Percentiles rank a stretch among this genome's conserved stretches.
Conservation (phyloP, 64 coral and sea anemone genomes). For the Montipora sp. region DNA sequence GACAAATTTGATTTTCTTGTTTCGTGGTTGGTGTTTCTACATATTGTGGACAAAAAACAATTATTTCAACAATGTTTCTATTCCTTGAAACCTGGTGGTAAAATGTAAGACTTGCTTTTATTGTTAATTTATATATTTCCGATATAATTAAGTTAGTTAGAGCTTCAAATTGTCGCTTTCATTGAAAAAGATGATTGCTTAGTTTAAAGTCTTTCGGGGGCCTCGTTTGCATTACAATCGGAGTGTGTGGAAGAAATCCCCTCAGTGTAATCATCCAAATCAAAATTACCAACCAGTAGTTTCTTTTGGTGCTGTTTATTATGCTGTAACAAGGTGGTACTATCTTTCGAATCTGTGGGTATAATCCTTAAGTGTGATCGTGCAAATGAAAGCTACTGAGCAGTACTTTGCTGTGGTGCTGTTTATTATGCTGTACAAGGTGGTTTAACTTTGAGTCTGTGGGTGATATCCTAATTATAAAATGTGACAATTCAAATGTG, state of each 20-base stretch:
- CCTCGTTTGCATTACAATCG: too few species aligned
- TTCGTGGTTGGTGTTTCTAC: conserved; percentile 84
- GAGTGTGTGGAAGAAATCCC: too few species aligned
- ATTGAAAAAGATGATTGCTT: too few species aligned
- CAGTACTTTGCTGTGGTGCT: neutral
- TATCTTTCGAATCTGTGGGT: neutral
- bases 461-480: too few species aligned
- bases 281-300: neutral
- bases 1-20: conserved; percentile 67
- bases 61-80: conserved; percentile 75
- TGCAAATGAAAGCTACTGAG: neutral
- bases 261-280: too few species aligned
- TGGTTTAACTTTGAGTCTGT: too few species aligned
- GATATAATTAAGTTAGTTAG: too few species aligned
- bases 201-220: too few species aligned
- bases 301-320: neutral
- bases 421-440: neutral
- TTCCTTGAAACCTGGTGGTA: conserved; percentile 79
- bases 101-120: conserved; percentile 59
- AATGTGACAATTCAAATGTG: too few species aligned
- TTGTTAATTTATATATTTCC: neutral
- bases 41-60: conserved; percentile 58
- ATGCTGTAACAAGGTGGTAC: neutral
- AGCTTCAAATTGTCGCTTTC: too few species aligned
- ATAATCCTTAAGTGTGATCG: neutral